A percentile compares a stretch with the other conserved stretches of the same genome.
Evolutionary conservation across 2,888 invertebrate species (phyloP).

Genomic region (Ferdinandea cuprea): DNA sequence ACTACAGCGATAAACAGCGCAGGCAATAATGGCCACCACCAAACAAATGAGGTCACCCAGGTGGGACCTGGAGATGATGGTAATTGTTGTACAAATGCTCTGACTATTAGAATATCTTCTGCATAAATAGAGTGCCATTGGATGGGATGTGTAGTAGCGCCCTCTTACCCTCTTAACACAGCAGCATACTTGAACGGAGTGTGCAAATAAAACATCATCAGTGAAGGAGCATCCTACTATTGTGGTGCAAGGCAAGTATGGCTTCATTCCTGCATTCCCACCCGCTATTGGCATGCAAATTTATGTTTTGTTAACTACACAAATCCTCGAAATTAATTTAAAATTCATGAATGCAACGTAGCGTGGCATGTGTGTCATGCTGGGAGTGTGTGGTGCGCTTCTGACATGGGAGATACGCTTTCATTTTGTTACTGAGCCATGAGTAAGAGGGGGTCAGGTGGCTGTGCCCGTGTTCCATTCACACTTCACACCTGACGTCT

Average conservation of each 20-base stretch:
- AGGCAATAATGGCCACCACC: conserved; percentile 66
- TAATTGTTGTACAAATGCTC: conserved; percentile 72
- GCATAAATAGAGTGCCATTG: conserved; percentile 57
- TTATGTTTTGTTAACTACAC: conserved; percentile 74
- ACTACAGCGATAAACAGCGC: conserved; percentile 53
- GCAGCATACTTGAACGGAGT: conserved; percentile 49
- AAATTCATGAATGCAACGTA: conserved; percentile 70
- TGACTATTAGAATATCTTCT: conserved; percentile 66
- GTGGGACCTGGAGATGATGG: conserved; percentile 72
- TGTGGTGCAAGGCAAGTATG: neutral
- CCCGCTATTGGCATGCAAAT: conserved; percentile 60
- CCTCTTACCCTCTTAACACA: conserved; percentile 37
- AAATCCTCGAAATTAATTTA: conserved; percentile 71
- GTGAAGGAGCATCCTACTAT: conserved; percentile 14
- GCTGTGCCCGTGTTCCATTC: neutral
- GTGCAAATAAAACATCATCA: conserved; percentile 71
- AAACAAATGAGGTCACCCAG: conserved; percentile 72
- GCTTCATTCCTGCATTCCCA: conserved; percentile 3
- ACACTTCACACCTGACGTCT: conserved; percentile 54
- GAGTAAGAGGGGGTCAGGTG: neutral
- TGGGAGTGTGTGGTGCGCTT: conserved; percentile 3
- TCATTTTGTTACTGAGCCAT: neutral
- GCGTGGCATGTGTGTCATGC: conserved; percentile 16
- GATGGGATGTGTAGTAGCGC: conserved; percentile 19
- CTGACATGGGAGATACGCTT: conserved; percentile 26